phyloP scores from a whole-genome alignment of 2,113 vertebrate species.

The Choloepus hoffmanni region DNA sequence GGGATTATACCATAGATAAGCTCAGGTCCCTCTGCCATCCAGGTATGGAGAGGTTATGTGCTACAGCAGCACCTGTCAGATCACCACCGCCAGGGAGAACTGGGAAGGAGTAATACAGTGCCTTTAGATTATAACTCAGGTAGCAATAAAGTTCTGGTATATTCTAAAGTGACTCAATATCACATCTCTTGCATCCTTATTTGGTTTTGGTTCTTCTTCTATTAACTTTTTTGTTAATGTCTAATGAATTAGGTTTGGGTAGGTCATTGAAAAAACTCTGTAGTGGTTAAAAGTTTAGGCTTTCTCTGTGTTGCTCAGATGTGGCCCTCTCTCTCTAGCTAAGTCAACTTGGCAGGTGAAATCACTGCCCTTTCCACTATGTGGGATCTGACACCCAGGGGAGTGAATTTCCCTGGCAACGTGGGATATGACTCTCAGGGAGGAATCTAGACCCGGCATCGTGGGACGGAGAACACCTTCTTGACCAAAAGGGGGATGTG shows the following conservation, averaged over 20 bases:
- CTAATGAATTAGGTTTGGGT: background rate
- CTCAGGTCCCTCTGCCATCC: background rate
- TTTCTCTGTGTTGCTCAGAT: no score
- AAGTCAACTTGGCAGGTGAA: no score
- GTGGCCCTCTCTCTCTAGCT: no score
- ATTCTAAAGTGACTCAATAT: background rate
- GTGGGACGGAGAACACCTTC: no score
- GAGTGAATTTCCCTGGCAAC: no score
- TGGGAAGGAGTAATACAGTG: background rate
- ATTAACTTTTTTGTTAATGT: slow-evolving; percentile 17
- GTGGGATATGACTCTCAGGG: no score
- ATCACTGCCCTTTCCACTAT: no score
- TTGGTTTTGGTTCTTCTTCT: background rate
- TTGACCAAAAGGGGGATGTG: no score
- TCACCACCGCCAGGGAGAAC: background rate
- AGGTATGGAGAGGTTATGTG: background rate
- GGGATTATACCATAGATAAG: background rate
- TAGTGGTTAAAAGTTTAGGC: background rate
- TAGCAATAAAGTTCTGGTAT: background rate
- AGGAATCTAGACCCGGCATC: no score
- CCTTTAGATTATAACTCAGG: background rate
- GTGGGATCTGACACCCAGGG: no score
- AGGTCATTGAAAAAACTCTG: background rate
- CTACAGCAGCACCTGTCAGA: background rate
- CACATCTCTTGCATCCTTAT: background rate